Evolutionary conservation across 2,888 invertebrate genomes (phyloP).

Genomic region (Brenthis daphne): DNA sequence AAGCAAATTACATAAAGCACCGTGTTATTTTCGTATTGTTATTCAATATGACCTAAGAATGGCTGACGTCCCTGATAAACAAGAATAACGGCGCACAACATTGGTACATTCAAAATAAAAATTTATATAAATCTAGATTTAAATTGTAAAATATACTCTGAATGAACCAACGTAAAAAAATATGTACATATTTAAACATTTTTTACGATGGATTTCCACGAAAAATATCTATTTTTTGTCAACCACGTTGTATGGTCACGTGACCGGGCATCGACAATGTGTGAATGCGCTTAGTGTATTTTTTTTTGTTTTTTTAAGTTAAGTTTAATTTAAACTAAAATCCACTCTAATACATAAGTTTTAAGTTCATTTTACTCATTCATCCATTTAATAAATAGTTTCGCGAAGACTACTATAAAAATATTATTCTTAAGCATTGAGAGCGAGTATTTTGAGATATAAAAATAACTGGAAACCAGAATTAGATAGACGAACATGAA

Average conservation of each 20-base stretch:
- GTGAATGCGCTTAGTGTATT: neutral
- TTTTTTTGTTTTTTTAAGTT: neutral
- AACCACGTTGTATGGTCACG: neutral
- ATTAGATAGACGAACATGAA: neutral
- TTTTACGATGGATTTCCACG: neutral
- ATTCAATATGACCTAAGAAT: slow-evolving; percentile 11
- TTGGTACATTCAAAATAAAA: neutral
- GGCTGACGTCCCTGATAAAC: slow-evolving; percentile 15
- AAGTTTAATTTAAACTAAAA: neutral
- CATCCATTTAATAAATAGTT: neutral
- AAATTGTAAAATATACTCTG: slow-evolving; percentile 12
- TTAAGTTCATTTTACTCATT: neutral
- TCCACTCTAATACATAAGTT: neutral
- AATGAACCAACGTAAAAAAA: neutral
- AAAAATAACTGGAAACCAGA: slow-evolving; percentile 10
- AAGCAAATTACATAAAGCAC: neutral
- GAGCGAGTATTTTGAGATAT: slow-evolving; percentile 12
- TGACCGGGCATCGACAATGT: neutral
- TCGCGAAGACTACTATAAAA: neutral
- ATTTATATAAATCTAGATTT: slow-evolving; percentile 3
- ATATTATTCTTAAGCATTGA: slow-evolving; percentile 10
- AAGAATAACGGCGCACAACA: slow-evolving; percentile 2
- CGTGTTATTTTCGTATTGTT: neutral
- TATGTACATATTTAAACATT: slow-evolving; percentile 1
- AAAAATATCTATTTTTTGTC: neutral